Conservation (phyloP, 2,888 invertebrate genomes). For the Sphaeridia pumilis region DNA sequence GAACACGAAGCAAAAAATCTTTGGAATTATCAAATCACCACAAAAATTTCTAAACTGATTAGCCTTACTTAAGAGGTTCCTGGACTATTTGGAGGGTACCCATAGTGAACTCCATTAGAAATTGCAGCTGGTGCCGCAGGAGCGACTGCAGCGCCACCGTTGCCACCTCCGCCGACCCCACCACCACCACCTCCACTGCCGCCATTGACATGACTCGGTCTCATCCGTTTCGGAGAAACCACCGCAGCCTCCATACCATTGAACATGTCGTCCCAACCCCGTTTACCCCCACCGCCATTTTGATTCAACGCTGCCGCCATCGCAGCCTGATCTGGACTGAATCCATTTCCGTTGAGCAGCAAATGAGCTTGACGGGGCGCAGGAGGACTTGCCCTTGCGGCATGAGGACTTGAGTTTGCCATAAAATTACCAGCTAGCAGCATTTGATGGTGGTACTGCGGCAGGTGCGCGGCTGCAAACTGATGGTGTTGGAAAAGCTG, state of each 20-base stretch:
- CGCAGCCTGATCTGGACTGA: too few relatives aligned
- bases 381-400: slow-evolving; percentile 15
- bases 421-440: background rate
- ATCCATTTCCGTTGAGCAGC: slow-evolving; percentile 12
- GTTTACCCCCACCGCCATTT: slow-evolving; percentile 13
- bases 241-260: slow-evolving; percentile 17
- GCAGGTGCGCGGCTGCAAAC: slow-evolving; percentile 9
- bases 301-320: background rate
- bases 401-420: slow-evolving; percentile 6
- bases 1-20: too few relatives aligned
- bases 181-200: too few relatives aligned
- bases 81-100: slow-evolving; percentile 11
- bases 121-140: background rate
- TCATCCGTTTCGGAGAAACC: slow-evolving; percentile 20
- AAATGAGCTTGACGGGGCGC: slow-evolving; percentile 6
- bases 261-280: slow-evolving; percentile 29
- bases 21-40: too few relatives aligned
- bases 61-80: background rate
- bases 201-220: slow-evolving; percentile 3
- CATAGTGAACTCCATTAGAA: slow-evolving; percentile 11
- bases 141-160: too few relatives aligned
- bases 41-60: too few relatives aligned
- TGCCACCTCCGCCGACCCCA: too few relatives aligned
- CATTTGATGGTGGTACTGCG: slow-evolving; percentile 17
- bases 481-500: slow-evolving; percentile 14